Percentiles rank a stretch among this genome's conserved stretches.
Evolutionary conservation across 2,888 invertebrate species (phyloP).

Genomic region (Thysanoteuthis rhombus): DNA sequence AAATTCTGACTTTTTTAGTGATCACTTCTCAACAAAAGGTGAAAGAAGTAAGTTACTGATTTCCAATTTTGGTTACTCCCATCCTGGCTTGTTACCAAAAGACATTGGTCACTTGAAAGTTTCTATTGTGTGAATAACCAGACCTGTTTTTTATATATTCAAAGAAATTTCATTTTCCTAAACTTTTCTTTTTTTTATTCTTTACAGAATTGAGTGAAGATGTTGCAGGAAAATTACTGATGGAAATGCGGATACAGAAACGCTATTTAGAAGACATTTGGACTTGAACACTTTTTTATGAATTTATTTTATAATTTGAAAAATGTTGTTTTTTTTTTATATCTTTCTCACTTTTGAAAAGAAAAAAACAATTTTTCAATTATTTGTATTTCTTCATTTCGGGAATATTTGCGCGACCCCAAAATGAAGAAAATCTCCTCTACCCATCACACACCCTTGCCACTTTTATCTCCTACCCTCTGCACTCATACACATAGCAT

Average conservation of each 20-base stretch:
- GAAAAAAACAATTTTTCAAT: not conserved
- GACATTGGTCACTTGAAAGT: too few species aligned
- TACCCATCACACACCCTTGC: not conserved
- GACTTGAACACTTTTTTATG: conserved; percentile 53
- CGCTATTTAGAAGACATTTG: conserved; percentile 70
- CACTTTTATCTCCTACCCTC: not conserved
- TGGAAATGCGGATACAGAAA: conserved; percentile 63
- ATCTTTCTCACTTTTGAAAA: not conserved
- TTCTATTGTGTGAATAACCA: too few species aligned
- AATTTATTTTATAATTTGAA: conserved; percentile 26
- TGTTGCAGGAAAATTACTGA: conserved; percentile 62
- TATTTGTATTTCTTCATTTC: not conserved
- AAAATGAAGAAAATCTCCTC: not conserved
- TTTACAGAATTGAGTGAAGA: conserved; percentile 55
- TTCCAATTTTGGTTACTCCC: too few species aligned
- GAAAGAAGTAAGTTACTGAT: too few species aligned
- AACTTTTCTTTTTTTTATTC: conserved; percentile 31
- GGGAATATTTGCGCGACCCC: not conserved
- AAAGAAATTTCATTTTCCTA: too few species aligned
- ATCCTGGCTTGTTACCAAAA: too few species aligned
- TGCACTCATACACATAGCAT: not conserved
- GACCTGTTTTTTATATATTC: too few species aligned
- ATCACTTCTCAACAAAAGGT: too few species aligned
- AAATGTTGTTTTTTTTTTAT: too few species aligned
- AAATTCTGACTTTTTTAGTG: too few species aligned